Evolutionary conservation across 2,113 vertebrate genomes (phyloP).

Genomic region (Aspidoscelis tigris): DNA sequence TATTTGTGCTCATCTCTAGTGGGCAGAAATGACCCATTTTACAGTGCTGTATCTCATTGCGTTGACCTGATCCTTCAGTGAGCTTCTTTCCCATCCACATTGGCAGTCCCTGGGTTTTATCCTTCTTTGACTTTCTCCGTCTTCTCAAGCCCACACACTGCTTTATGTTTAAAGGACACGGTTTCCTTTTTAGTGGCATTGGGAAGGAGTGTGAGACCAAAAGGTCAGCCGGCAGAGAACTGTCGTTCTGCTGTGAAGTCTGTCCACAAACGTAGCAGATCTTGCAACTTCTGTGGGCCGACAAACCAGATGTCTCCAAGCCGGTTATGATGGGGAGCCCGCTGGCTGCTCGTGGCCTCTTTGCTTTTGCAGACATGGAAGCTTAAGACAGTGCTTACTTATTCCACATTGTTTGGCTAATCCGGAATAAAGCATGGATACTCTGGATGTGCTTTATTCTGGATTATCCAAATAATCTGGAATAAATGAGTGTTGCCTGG

Average conservation of each 20-base stretch:
- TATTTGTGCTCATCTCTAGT: neutral
- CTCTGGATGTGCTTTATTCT: no score
- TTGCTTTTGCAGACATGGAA: neutral
- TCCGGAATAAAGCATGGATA: no score
- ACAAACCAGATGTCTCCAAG: neutral
- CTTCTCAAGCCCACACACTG: no score
- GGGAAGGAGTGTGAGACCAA: neutral
- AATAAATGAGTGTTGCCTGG: no score
- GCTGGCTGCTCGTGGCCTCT: neutral
- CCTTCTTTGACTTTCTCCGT: neutral
- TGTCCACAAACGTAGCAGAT: neutral
- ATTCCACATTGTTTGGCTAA: no score
- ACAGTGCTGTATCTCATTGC: constrained; percentile 47
- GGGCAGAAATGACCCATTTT: constrained; percentile 56
- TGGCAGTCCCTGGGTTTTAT: neutral
- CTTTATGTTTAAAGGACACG: no score
- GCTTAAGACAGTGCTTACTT: no score
- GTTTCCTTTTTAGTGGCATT: neutral
- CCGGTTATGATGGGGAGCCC: no score
- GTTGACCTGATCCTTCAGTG: constrained; percentile 59
- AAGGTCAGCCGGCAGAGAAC: no score
- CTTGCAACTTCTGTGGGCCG: neutral
- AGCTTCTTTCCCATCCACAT: constrained; percentile 41
- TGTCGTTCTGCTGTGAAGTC: neutral
- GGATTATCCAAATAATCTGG: no score